These are phyloP conservation scores for Sphecodes monilicornis DNA, from an alignment of 2,888 invertebrate genomes.

Conservation along the genomic window DNA sequence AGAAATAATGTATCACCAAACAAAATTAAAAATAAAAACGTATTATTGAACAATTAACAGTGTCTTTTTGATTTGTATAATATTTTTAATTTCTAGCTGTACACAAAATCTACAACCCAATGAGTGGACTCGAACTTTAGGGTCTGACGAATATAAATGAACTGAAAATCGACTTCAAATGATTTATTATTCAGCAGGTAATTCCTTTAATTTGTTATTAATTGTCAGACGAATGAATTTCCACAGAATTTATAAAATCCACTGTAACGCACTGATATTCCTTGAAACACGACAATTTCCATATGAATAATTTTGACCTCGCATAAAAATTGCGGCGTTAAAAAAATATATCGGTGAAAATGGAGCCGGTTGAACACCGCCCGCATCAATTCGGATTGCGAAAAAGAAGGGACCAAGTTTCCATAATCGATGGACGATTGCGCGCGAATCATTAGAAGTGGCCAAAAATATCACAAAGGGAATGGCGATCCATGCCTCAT, in stretches of 20 bases:
- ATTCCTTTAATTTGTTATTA: background rate
- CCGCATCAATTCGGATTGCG: background rate
- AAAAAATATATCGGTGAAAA: background rate
- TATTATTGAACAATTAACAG: too few species aligned
- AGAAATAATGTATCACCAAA: too few species aligned
- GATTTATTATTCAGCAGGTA: background rate
- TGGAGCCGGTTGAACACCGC: background rate
- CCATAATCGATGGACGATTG: constrained; percentile 7
- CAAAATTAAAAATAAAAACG: too few species aligned
- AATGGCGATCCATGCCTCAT: constrained; percentile 41
- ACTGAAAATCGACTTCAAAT: too few species aligned
- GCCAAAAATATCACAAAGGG: constrained; percentile 46
- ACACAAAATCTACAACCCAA: background rate
- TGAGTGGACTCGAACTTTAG: background rate
- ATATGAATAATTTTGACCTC: background rate
- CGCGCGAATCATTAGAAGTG: constrained; percentile 37
- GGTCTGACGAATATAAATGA: too few species aligned
- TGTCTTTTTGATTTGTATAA: background rate
- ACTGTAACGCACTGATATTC: background rate
- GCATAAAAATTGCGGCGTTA: background rate
- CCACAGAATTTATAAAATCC: background rate
- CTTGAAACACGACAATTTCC: background rate
- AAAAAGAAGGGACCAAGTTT: background rate
- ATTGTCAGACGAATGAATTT: background rate
- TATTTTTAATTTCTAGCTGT: background rate